A percentile compares a stretch with the other conserved stretches of the same genome.
These are phyloP conservation scores for Diorhabda elongata DNA, from an alignment of 1,140 invertebrate genomes.

Conservation along the genomic window DNA sequence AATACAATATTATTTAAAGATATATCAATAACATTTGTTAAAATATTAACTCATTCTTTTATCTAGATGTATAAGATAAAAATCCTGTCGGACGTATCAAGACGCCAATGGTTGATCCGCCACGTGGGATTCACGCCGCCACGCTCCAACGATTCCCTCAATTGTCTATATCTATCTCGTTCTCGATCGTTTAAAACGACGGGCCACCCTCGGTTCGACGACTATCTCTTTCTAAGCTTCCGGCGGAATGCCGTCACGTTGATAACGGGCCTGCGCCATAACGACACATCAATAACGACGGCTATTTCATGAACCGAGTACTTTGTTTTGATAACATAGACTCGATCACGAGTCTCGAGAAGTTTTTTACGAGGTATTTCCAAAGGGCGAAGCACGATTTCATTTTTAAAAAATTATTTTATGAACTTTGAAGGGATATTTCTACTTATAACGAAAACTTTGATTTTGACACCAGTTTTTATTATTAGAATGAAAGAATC, in stretches of 20 bases:
- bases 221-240: not conserved
- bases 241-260: slow-evolving; percentile 1
- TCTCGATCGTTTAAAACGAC: not conserved
- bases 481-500: no score
- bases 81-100: not conserved
- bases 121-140: slow-evolving; percentile 1
- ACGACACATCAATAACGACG: not conserved
- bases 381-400: no score
- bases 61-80: not conserved
- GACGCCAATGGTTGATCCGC: not conserved
- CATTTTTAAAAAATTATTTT: no score
- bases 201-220: not conserved
- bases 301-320: not conserved
- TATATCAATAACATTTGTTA: no score
- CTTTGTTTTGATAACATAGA: slow-evolving; percentile 2
- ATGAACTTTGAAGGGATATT: no score
- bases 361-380: no score
- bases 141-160: not conserved
- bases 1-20: no score
- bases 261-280: not conserved
- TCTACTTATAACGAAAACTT: no score
- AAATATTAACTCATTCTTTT: not conserved
- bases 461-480: no score
- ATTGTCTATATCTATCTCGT: not conserved
- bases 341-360: not conserved